These are phyloP conservation scores for Sinella curviseta DNA, from an alignment of 1,140 invertebrate genomes.

Conservation along the genomic window DNA sequence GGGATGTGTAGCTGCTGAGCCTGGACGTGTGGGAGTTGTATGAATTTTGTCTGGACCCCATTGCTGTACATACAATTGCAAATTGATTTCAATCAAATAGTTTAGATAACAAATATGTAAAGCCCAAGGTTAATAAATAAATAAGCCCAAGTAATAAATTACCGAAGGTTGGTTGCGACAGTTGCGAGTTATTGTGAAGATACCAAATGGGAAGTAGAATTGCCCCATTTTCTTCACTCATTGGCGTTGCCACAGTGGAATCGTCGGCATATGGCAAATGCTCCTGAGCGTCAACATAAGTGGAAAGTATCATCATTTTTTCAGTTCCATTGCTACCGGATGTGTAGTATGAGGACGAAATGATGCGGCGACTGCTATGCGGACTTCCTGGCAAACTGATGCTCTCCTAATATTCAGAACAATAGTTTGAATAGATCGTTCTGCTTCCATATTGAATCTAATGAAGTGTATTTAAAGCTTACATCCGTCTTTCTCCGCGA, in stretches of 20 bases:
- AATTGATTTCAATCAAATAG: no score
- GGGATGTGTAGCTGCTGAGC: conserved; percentile 88
- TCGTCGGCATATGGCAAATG: conserved; percentile 96
- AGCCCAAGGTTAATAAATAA: no score
- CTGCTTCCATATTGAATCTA: no score
- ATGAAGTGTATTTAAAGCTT: conserved; percentile 69
- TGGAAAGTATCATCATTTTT: conserved; percentile 81
- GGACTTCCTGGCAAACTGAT: conserved; percentile 94
- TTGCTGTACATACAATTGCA: no score
- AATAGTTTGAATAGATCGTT: no score
- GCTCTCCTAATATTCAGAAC: no score
- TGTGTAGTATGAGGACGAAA: no score
- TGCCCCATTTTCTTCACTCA: conserved; percentile 95
- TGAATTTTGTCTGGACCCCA: conserved; percentile 77
- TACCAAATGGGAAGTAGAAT: conserved; percentile 79
- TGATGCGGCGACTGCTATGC: conserved; percentile 84
- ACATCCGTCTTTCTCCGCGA: conserved; percentile 58
- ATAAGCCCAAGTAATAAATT: no score
- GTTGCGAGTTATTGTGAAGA: neutral
- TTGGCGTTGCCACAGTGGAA: conserved; percentile 94
- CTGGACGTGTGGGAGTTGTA: conserved; percentile 91
- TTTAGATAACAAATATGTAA: no score
- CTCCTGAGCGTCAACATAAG: conserved; percentile 92
- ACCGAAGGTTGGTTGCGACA: neutral
- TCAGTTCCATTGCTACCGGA: no score